Percentiles rank a stretch among this genome's conserved stretches.
phyloP scores from a whole-genome alignment of 2,113 vertebrate genomes.

The Heterochromis multidens region DNA sequence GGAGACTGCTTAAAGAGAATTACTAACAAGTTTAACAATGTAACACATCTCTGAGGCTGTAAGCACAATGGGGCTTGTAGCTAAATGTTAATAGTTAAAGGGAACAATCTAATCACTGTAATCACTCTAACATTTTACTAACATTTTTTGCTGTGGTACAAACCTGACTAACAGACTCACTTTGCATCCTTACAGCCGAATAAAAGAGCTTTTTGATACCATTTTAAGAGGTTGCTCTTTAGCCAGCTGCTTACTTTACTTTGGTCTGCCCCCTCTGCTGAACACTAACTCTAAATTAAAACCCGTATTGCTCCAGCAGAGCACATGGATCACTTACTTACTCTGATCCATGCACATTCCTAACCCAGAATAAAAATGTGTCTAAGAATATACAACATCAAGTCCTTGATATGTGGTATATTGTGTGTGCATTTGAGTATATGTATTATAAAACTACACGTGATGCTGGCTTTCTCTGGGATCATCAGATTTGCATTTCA shows the following conservation, averaged over 20 bases:
- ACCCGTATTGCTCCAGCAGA: neutral
- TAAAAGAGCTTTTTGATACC: neutral
- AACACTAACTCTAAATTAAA: neutral
- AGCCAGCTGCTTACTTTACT: accelerated
- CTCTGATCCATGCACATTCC: neutral
- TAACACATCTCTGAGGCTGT: neutral
- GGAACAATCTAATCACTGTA: neutral
- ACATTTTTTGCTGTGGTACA: neutral
- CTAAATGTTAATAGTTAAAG: neutral
- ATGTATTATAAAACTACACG: neutral
- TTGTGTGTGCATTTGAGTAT: neutral
- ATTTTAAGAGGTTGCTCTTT: neutral
- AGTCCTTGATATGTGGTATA: neutral
- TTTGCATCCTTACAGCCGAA: neutral
- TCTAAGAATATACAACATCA: neutral
- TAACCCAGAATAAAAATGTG: neutral
- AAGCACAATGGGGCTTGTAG: neutral
- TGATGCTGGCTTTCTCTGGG: neutral
- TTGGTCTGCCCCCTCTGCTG: neutral
- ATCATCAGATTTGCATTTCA: conserved; percentile 27
- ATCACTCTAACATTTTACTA: neutral
- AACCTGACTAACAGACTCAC: neutral
- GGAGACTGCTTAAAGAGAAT: neutral
- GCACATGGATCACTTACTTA: neutral
- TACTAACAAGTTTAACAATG: neutral